Percentiles rank a stretch among this genome's conserved stretches.
phyloP scores from a whole-genome alignment of 1,140 invertebrate genomes.

The Drosophila asahinai region DNA sequence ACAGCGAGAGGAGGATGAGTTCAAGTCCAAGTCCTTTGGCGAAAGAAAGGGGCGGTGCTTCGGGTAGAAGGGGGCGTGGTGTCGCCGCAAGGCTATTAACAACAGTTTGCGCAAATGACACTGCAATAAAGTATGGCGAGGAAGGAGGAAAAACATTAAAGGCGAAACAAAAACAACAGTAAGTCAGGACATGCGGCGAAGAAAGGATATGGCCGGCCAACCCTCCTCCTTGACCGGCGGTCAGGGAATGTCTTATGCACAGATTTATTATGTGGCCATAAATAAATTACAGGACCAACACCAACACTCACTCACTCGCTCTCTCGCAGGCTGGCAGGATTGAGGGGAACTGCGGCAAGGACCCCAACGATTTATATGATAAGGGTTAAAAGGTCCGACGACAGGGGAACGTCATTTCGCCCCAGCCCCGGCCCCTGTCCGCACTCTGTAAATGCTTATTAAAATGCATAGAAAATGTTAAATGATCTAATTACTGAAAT shows the following conservation, averaged over 20 bases:
- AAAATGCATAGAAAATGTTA: constrained; percentile 70
- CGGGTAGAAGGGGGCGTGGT: constrained; percentile 19
- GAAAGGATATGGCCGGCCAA: constrained; percentile 16
- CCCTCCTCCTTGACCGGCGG: constrained; percentile 21
- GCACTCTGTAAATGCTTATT: constrained; percentile 39
- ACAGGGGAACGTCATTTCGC: constrained; percentile 43
- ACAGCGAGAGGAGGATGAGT: neutral
- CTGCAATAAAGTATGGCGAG: constrained; percentile 69
- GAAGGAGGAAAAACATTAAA: constrained; percentile 65
- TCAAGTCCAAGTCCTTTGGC: constrained; percentile 18
- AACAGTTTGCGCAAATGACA: constrained; percentile 80
- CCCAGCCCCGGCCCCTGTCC: neutral
- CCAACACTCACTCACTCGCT: neutral
- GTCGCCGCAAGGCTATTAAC: constrained; percentile 75
- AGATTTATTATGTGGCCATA: constrained; percentile 83
- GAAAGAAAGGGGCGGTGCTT: constrained; percentile 2
- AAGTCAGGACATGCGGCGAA: constrained; percentile 32
- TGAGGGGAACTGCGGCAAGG: constrained; percentile 14
- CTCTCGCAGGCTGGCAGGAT: constrained; percentile 3
- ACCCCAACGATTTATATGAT: constrained; percentile 65
- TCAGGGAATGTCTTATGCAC: constrained; percentile 74
- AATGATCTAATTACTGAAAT: constrained; percentile 74
- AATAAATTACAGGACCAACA: constrained; percentile 77
- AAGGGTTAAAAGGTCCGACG: constrained; percentile 75
- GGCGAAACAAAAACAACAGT: constrained; percentile 44